A percentile compares a stretch with the other conserved stretches of the same genome.
phyloP scores from a whole-genome alignment of 2,797 vertebrate species.

The Sebastes miniatus region DNA sequence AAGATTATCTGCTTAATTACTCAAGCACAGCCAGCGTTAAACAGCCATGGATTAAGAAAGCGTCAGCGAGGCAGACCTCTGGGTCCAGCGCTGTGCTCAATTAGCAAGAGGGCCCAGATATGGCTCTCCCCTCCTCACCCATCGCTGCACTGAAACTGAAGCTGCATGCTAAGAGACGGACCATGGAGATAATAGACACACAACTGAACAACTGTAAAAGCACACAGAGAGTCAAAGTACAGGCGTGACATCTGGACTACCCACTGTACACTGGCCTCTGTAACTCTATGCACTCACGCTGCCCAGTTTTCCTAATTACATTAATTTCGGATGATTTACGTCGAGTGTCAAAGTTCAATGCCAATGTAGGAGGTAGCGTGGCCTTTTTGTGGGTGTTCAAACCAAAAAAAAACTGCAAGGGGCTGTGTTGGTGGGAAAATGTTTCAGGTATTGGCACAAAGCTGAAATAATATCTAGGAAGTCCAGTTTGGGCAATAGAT shows the following conservation, averaged over 20 bases:
- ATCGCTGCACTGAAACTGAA: conserved; percentile 48
- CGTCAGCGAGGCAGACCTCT: conserved; percentile 73
- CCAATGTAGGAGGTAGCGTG: neutral
- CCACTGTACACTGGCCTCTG: neutral
- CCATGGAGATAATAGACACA: conserved; percentile 42
- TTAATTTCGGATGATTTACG: neutral
- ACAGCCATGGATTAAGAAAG: conserved; percentile 79
- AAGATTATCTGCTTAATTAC: conserved; percentile 87
- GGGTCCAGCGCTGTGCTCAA: conserved; percentile 74
- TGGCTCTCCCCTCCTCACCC: conserved; percentile 52
- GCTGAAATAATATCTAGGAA: neutral
- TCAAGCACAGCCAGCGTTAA: conserved; percentile 80
- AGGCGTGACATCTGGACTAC: conserved; percentile 15
- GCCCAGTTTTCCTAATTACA: neutral
- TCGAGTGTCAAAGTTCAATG: neutral
- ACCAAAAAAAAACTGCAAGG: neutral
- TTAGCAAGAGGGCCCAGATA: conserved; percentile 75
- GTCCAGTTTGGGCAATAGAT: neutral
- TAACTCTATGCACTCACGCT: neutral
- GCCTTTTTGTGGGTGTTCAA: neutral
- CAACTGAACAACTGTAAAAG: conserved; percentile 7
- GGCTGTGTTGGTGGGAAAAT: too few relatives aligned
- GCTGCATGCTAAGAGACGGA: conserved; percentile 67
- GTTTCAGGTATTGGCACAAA: too few relatives aligned
- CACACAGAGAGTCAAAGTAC: conserved; percentile 11